phyloP scores from a whole-genome alignment of 1,140 invertebrate species.

The Drosophila ficusphila region DNA sequence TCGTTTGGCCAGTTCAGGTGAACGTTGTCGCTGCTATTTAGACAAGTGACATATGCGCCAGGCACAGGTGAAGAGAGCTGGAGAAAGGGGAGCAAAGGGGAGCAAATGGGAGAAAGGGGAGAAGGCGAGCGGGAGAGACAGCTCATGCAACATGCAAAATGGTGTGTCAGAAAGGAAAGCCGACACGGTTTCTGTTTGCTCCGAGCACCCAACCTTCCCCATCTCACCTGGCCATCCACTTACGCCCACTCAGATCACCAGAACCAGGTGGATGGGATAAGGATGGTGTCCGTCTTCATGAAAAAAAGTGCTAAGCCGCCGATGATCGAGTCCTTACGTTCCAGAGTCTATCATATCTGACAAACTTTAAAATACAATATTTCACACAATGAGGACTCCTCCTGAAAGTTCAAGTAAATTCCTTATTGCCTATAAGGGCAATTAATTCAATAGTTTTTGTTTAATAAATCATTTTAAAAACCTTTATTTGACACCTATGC shows the following conservation, averaged over 20 bases:
- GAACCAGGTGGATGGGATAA: conserved; percentile 9
- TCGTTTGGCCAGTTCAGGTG: conserved; percentile 52
- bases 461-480: not conserved
- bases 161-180: conserved; percentile 73
- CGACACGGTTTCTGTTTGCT: conserved; percentile 38
- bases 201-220: not conserved
- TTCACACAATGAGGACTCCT: not conserved
- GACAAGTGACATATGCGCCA: conserved; percentile 72
- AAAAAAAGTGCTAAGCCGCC: too few relatives aligned
- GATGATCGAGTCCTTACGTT: too few relatives aligned
- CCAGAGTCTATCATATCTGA: too few relatives aligned
- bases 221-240: not conserved
- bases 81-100: not conserved
- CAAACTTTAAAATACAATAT: too few relatives aligned
- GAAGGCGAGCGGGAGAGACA: conserved; percentile 16
- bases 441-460: too few relatives aligned
- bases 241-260: not conserved
- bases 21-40: conserved; percentile 70
- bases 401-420: too few relatives aligned
- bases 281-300: conserved; percentile 1
- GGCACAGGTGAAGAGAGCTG: conserved; percentile 16
- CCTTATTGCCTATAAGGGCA: too few relatives aligned
- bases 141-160: conserved; percentile 73
- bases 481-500: conserved; percentile 10
- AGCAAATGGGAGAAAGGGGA: conserved; percentile 14